Evolutionary conservation across 2,113 vertebrate genomes (phyloP).

Genomic region (Chloebia gouldiae): DNA sequence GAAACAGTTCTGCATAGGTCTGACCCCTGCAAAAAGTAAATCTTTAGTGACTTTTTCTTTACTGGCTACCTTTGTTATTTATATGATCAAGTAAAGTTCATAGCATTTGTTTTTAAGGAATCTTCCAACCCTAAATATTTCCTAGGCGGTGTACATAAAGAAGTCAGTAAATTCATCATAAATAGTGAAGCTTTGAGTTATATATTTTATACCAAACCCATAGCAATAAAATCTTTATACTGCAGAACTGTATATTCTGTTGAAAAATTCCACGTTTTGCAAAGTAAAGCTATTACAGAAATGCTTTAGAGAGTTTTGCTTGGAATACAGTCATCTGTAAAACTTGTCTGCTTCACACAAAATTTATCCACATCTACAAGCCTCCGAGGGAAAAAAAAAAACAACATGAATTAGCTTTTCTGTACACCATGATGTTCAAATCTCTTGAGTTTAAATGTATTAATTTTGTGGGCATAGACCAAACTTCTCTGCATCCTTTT

Average conservation of each 20-base stretch:
- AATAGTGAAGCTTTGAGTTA: background rate
- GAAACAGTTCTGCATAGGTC: background rate
- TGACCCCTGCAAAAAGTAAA: background rate
- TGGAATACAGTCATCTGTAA: background rate
- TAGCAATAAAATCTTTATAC: background rate
- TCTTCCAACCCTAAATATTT: background rate
- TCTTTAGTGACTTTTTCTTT: background rate
- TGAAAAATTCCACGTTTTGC: background rate
- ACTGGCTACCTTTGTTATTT: background rate
- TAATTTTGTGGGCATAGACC: background rate
- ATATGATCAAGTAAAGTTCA: background rate
- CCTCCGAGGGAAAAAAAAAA: background rate
- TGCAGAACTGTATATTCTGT: background rate
- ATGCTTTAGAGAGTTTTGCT: constrained; percentile 3
- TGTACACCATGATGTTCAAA: background rate
- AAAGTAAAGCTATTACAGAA: background rate
- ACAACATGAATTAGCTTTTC: background rate
- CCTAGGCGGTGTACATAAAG: background rate
- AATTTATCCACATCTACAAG: background rate
- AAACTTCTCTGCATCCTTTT: background rate
- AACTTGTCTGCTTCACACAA: background rate
- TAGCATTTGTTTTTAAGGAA: background rate
- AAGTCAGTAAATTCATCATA: background rate
- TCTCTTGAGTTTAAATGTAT: background rate
- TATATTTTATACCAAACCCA: background rate